Evolutionary conservation across 2,113 vertebrate species (phyloP).

Genomic region (Melanerpes formicivorus): DNA sequence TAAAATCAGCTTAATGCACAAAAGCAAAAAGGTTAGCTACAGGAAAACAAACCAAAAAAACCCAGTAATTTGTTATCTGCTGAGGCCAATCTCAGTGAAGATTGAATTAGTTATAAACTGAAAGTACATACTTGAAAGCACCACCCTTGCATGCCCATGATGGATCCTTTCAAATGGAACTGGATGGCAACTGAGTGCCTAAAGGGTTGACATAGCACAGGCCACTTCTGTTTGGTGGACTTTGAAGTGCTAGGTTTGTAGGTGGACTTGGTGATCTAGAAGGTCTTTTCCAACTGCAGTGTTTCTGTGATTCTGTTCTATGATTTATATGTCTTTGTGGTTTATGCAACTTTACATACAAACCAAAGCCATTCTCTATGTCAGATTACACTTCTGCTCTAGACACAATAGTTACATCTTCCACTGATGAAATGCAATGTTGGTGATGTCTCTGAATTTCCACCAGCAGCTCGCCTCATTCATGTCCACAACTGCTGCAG

Average conservation of each 20-base stretch:
- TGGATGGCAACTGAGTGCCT: not conserved
- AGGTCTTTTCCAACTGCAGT: not conserved
- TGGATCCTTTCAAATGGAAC: not conserved
- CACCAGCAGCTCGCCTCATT: not conserved
- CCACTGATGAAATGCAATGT: not conserved
- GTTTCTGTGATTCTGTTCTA: fast-evolving
- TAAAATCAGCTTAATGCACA: conserved; percentile 66
- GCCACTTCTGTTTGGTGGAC: not conserved
- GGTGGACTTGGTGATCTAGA: not conserved
- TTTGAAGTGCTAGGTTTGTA: not conserved
- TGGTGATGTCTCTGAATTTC: not conserved
- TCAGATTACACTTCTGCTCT: not conserved
- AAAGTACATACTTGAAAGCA: not conserved
- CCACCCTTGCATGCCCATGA: not conserved
- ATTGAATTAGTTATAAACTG: conserved; percentile 38
- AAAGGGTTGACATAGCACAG: not conserved
- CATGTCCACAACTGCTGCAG: not conserved
- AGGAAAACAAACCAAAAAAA: conserved; percentile 22
- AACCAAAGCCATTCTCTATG: not conserved
- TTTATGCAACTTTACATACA: fast-evolving
- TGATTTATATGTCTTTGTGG: not conserved
- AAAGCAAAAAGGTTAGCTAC: conserved; percentile 57
- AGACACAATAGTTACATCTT: fast-evolving
- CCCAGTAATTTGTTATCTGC: conserved; percentile 39
- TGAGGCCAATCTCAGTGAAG: conserved; percentile 40